These are phyloP conservation scores for Uromys caudimaculatus DNA, from an alignment of 2,797 vertebrate genomes.

Conservation along the genomic window DNA sequence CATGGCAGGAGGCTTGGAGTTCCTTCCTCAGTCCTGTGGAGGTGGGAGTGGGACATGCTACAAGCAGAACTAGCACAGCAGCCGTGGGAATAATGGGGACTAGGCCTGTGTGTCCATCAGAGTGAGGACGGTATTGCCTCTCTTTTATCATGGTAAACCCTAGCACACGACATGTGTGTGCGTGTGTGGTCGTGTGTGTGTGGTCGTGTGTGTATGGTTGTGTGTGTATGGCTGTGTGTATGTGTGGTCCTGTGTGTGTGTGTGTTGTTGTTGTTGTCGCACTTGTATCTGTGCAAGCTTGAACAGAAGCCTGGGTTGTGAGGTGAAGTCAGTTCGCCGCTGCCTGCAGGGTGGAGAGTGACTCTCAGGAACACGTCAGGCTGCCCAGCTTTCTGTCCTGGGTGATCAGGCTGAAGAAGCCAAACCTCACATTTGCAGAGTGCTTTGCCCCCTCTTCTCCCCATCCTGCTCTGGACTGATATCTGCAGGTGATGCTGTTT, in stretches of 20 bases:
- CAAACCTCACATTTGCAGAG: background rate
- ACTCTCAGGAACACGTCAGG: background rate
- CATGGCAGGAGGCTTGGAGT: background rate
- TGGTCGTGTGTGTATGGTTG: background rate
- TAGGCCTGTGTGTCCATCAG: background rate
- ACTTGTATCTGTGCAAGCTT: rapidly evolving
- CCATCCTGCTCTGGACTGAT: background rate
- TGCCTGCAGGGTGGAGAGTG: background rate
- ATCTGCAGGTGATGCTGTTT: too few species aligned
- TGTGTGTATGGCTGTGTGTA: too few species aligned
- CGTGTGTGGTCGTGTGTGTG: background rate
- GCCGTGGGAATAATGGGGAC: background rate
- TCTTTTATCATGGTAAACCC: background rate
- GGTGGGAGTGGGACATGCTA: background rate
- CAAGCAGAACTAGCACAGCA: background rate
- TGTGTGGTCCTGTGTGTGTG: background rate
- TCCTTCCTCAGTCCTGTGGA: background rate
- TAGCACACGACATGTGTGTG: background rate
- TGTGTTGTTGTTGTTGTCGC: background rate
- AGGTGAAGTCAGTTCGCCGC: background rate
- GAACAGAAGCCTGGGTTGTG: background rate
- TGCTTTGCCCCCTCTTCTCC: background rate
- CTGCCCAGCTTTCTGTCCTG: background rate
- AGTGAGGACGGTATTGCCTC: background rate
- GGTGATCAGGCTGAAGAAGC: background rate